Base-by-base conservation (phyloP, 2,113 vertebrate species). In the Raja brachyura region DNA sequence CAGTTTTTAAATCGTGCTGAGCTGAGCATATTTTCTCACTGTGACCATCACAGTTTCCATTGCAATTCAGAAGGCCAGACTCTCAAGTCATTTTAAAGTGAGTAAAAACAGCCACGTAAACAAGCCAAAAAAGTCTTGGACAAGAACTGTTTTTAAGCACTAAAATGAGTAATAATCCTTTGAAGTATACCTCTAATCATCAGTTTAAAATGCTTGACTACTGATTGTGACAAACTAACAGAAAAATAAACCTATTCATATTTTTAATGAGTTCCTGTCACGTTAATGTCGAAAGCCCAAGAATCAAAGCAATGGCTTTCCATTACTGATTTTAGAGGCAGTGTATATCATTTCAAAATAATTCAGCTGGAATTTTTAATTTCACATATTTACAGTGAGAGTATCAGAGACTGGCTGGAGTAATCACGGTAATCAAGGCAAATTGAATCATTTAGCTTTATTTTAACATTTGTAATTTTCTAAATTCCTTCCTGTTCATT, bases 21-120 rank as follows among this genome's bases (percentile, higher is more conserved):
- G 31, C 66, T 33, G 31, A 68, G 31, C 31, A n/a, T 39, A 8
- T 68, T 92, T 92, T 33, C 90, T 92, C 22, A 25, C 33, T 39
- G 66, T 54, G 66, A 3, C 63, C 20, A 70, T 92, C 88, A 22
- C 66, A 70, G 63, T 73, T 92, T 90, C 61, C 25, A 59, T 59
- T 61, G 11, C 56, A 5, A 56, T 25, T 48, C 88, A 73, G 31
- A 48, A 14, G 33, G 61, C 66, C 33, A 83, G 48, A 39, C 48
- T 83, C 14, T 20, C 11, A 73, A 70, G 66, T 5, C 66, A 92
- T 92, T 92, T 31, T 33, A 33, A 63, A 25, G 66, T 48, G 90
- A 92, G 90, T 54, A 48, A 68, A 92, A 73, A 90, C 88, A 73
- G 90, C 28, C 66, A 92, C 59, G 68, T 92, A 92, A 92, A 92